Base-by-base conservation (phyloP, 2,888 invertebrate genomes). In the Physocephala rufipes region DNA sequence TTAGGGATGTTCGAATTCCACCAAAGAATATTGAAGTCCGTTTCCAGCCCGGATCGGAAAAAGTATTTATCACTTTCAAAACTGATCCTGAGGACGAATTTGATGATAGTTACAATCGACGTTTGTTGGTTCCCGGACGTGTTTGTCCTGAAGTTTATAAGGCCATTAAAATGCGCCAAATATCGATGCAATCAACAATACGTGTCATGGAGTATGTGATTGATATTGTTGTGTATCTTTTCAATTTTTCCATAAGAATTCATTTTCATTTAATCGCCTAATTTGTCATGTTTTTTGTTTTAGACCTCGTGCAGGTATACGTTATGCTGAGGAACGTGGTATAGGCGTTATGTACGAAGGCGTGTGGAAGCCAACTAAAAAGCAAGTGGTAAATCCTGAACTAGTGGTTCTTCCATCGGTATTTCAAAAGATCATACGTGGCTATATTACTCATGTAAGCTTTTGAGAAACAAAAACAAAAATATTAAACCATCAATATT, bases 121-220 rank as follows among this genome's bases (percentile, higher is more conserved):
- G 75, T 2, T 86, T 89, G 0, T 76, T 81, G n/a, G 86, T 89
- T 53, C 88, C 89, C 0, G 92, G 92, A 0, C 89, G 89, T 83
- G 90, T 93, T 43, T 86, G 88, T 15, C 85, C 89, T 24, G 89
- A 91, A n/a, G 91, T 95, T 0, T 94, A 93, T 83, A 91, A 92
- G 78, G 91, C 93, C 0, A 80, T 95, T 0, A 91, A 93, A 83
- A 88, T 92, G 82, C 87, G 92, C 36, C 89, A 90, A 62, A 81
- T 91, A 0, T 86, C 86, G 26, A 51, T 71, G 4, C 71, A 71
- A 7, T 78, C 77, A 1, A 62, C 73, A 0, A 53, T 86, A 4
- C 78, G 79, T 53, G 80, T 86, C 1, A 84, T 84, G 82, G 81
- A 82, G 86, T 86, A 77, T 80, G 83, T 77, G n/a, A n/a, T 15